These are phyloP conservation scores for Pyrrhosoma nymphula DNA, from an alignment of 2,888 invertebrate genomes.

Conservation along the genomic window DNA sequence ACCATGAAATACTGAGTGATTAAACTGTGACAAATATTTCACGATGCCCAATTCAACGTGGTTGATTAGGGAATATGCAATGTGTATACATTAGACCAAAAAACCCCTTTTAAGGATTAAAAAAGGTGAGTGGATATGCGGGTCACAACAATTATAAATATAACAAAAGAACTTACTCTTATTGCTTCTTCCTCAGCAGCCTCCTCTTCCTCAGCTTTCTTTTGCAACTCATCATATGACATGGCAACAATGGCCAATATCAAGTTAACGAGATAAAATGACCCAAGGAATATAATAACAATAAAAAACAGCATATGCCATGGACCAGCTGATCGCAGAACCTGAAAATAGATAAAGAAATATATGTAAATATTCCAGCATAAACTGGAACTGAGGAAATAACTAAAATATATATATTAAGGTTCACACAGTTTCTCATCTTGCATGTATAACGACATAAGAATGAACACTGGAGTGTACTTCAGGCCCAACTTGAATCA, in stretches of 20 bases:
- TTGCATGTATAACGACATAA: no score
- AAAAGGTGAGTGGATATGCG: no score
- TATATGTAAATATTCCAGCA: neutral
- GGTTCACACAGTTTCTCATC: neutral
- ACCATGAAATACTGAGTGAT: no score
- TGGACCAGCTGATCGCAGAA: conserved; percentile 96
- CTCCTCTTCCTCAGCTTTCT: conserved; percentile 97
- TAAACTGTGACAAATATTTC: no score
- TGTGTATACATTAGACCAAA: no score
- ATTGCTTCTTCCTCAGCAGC: conserved; percentile 96
- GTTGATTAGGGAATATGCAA: no score
- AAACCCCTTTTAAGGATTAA: no score
- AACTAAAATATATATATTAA: neutral
- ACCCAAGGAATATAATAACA: conserved; percentile 98
- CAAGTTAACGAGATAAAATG: conserved; percentile 99
- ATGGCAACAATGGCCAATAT: conserved; percentile 99
- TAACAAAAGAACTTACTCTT: conserved; percentile 81
- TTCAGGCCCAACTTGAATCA: no score
- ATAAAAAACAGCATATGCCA: conserved; percentile 99
- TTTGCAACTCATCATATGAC: conserved; percentile 99
- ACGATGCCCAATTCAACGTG: no score
- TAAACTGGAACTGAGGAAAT: neutral
- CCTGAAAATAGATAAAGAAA: conserved; percentile 79
- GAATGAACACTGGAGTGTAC: no score
- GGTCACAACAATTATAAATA: no score